Evolutionary conservation across 2,797 vertebrate genomes (phyloP), one percentile per base, ranked within the genome.

Genomic region (Parauchenoglanis punctatus): DNA sequence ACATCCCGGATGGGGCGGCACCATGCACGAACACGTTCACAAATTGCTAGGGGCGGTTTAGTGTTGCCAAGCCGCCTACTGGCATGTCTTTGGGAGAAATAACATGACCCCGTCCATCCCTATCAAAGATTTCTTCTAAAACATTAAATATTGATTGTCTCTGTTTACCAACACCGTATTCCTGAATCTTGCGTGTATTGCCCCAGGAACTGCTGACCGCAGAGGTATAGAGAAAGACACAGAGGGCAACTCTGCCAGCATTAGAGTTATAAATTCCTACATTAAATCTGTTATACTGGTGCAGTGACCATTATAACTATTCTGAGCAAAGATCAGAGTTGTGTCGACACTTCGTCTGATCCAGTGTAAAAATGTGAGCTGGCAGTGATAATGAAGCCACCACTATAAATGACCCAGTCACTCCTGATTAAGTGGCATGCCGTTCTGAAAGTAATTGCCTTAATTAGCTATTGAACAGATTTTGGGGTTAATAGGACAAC

Each of bases 381-480:
- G 94, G 92, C 92, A 93, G 91, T 92, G 91, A 91, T 95, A 95
- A 95, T 96, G 94, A 96, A 96, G 95, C 94, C 92, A 93, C 92
- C 91, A 91, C 92, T 95, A 94, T 93, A 95, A 95, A 95, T 94
- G 94, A 90, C 89, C 93, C 86, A 93, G 94, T 95, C 95, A 93
- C 92, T 94, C 92, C 88, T 96, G 96, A 98, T 97, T 95, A 96
- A 98, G 93, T 93, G 92, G 93, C 78, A 31, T 95, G 96, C 96
- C 94, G 93, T 94, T 94, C 95, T 94, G 95, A 94, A 95, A 97
- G 94, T 97, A 97, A 97, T 97, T 97, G 96, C 94, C 96, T 97
- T 98, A 98, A 97, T 98, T 97, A 97, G 96, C 96, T 96, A 95
- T 97, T 96, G 97, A 97, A 95, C 96, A 97, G 96, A 93, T 96